Evolutionary conservation across 2,113 vertebrate genomes (phyloP).

Genomic region (Thunnus maccoyii): DNA sequence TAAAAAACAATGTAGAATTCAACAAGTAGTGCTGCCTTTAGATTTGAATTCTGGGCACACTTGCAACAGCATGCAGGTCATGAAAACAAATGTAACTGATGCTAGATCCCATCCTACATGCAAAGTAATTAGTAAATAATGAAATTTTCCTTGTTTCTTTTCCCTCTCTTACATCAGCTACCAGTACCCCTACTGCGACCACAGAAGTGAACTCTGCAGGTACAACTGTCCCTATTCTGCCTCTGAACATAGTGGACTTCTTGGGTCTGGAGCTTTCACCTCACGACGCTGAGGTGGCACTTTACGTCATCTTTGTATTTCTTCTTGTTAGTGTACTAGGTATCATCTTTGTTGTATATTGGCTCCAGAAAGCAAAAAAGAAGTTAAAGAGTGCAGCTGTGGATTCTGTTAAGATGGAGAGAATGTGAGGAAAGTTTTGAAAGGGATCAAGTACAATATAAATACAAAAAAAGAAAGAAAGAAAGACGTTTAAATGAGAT

Average conservation of each 20-base stretch:
- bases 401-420: slow-evolving; percentile 47
- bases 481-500: too few relatives aligned
- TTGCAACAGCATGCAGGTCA: not conserved
- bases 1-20: not conserved
- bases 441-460: not conserved
- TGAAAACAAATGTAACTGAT: not conserved
- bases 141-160: not conserved
- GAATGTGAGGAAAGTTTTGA: slow-evolving; percentile 27
- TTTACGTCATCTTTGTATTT: slow-evolving; percentile 86
- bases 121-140: not conserved
- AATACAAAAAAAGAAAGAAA: too few relatives aligned
- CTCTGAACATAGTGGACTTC: slow-evolving; percentile 72
- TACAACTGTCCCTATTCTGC: not conserved
- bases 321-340: slow-evolving; percentile 54
- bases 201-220: not conserved
- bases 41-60: not conserved
- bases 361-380: slow-evolving; percentile 55
- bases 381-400: slow-evolving; percentile 7
- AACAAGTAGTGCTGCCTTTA: not conserved
- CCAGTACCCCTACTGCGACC: not conserved
- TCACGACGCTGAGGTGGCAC: slow-evolving; percentile 78
- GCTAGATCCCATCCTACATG: not conserved
- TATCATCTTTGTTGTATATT: slow-evolving; percentile 67
- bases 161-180: slow-evolving; percentile 43
- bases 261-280: slow-evolving; percentile 83